Base-by-base conservation (phyloP, 2,797 vertebrate genomes). In the Takifugu rubripes region DNA sequence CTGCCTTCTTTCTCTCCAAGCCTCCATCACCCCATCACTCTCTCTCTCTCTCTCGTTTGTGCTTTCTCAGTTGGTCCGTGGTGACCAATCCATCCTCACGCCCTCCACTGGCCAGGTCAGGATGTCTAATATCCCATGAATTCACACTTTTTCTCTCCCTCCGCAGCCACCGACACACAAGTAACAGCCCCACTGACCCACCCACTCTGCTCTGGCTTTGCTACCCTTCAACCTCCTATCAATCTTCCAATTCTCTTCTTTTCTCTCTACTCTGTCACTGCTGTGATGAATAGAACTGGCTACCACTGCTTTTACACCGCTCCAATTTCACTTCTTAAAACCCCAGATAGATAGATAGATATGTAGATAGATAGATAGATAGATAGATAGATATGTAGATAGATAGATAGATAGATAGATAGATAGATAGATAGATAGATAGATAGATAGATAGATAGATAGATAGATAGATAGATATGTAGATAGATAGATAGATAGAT, bases 51-150 rank as follows among this genome's bases (percentile, higher is more conserved):
- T 9, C 42, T n/a, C 81, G 73, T 77, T 79, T 62, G 75, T 68
- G 63, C 76, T 72, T 71, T 77, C 79, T 75, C 68, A 66, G 81
- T 74, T 53, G 82, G 88, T 90, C 90, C 88, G 49, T 71, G 59
- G 90, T 87, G 90, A 84, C 88, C 88, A 87, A 91, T 91, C 88
- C 89, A 91, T 92, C 90, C 88, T 88, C 68, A 79, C 79, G 81
- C 86, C 90, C 87, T 91, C 85, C 88, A 84, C 85, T 21, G 82
- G 83, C 86, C 83, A 79, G 89, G 88, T 91, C 90, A 90, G 83
- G 75, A 84, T 86, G 87, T 90, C 90, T 86, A 87, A 92, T 91
- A 91, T 88, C 77, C 81, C 84, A 84, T 84, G 78, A 84, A 90
- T 89, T 88, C 83, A 78, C 81, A 79, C 84, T 84, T 82, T 36